Evolutionary conservation across 2,888 invertebrate species (phyloP), one percentile per base, ranked within the genome.

Genomic region (Thecophora atra): DNA sequence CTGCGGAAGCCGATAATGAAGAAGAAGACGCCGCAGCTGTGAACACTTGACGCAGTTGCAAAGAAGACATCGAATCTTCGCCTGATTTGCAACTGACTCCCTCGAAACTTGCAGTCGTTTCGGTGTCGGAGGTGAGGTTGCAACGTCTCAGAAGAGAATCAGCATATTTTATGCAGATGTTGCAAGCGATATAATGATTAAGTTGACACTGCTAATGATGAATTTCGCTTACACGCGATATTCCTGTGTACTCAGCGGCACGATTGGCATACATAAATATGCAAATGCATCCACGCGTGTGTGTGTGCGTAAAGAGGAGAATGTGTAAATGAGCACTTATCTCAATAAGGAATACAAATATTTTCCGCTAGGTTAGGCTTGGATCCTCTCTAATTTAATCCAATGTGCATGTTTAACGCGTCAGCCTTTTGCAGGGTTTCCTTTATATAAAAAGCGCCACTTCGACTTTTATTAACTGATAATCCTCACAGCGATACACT

Each of bases 161-260:
- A 37, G 37, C n/a, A 62, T 30, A 19, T 37, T 37, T 42, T 62
- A 17, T n/a, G 37, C n/a, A 15, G 62, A 62, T 42, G 30, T 30
- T 47, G 64, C 26, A 26, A 15, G 21, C 47, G 13, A 17, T 47
- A 17, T 11, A 47, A n/a, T n/a, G 47, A 47, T 1, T 5, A 47
- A n/a, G 47, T 11, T 47, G 47, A 47, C 47, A n/a, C 4, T 15
- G 60, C 60, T 30, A n/a, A 30, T 64, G 13, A n/a, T n/a, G n/a
- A n/a, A 37, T 37, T 37, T 2, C 37, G 62, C 37, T 62, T 62
- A 62, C 62, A 62, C 19, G 37, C 37, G 30, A 37, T 37, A 42
- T 37, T 62, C 19, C 13, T 37, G 62, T 62, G 42, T 62, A 62
- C 19, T 37, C 37, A 4, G 15, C 19, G 5, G 19, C 62, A 37